A percentile compares a stretch with the other conserved stretches of the same genome.
phyloP scores from a whole-genome alignment of 2,113 vertebrate species.

The Oncorhynchus mykiss region DNA sequence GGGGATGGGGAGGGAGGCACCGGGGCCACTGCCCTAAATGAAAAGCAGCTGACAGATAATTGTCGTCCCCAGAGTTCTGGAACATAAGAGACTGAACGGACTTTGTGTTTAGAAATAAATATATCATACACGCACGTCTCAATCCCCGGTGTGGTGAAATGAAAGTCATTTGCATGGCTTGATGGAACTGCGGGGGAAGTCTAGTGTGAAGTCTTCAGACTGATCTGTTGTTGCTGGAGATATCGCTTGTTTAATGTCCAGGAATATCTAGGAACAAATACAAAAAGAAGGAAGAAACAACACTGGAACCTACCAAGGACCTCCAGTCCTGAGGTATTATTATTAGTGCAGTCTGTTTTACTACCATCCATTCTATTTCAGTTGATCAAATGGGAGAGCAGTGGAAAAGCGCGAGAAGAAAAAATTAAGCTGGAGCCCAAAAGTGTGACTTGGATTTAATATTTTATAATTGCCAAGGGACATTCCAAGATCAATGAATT shows the following conservation, averaged over 20 bases:
- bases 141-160: slow-evolving; percentile 18
- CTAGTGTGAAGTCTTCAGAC: slow-evolving; percentile 29
- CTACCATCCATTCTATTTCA: slow-evolving; percentile 84
- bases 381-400: slow-evolving; percentile 98
- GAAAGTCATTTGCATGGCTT: slow-evolving; percentile 16
- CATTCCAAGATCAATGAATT: slow-evolving; percentile 99
- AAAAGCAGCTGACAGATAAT: slow-evolving; percentile 64
- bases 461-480: slow-evolving; percentile 99
- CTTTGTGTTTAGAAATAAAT: slow-evolving; percentile 43
- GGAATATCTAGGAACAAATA: slow-evolving; percentile 18
- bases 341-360: slow-evolving; percentile 73
- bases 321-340: slow-evolving; percentile 72
- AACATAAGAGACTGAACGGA: slow-evolving; percentile 19
- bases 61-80: slow-evolving; percentile 44
- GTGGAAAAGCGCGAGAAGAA: slow-evolving; percentile 76
- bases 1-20: slow-evolving; percentile 38
- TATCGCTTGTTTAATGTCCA: slow-evolving; percentile 50
- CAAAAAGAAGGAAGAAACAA: slow-evolving; percentile 46
- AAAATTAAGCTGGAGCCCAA: slow-evolving; percentile 95
- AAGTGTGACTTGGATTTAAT: slow-evolving; percentile 99
- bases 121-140: slow-evolving; percentile 40
- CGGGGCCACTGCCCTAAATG: slow-evolving; percentile 53
- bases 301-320: slow-evolving; percentile 65
- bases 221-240: slow-evolving; percentile 28
- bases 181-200: slow-evolving; percentile 23